A percentile compares a stretch with the other conserved stretches of the same genome.
These are phyloP conservation scores for Drosophila watanabei DNA, from an alignment of 1,140 invertebrate species.

Conservation along the genomic window DNA sequence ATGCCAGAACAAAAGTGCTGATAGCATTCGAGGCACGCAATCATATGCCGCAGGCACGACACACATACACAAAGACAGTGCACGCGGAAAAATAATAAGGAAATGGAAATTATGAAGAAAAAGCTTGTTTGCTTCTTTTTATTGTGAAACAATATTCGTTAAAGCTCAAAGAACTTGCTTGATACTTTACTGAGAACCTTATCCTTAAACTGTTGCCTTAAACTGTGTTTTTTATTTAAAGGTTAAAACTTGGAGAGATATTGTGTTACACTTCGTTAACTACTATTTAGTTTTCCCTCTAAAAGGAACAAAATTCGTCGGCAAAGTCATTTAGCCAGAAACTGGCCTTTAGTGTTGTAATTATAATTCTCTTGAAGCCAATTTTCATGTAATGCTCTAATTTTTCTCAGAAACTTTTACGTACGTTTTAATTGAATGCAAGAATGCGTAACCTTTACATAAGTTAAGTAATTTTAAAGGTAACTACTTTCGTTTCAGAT, in stretches of 20 bases:
- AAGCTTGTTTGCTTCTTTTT: too few species aligned
- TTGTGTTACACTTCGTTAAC: background rate
- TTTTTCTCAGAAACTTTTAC: background rate
- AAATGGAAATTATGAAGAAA: background rate
- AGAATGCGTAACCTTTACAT: background rate
- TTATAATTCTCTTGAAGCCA: background rate
- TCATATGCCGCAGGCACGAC: constrained; percentile 31
- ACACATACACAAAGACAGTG: constrained; percentile 4
- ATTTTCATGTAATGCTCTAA: background rate
- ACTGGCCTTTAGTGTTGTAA: background rate
- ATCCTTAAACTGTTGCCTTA: background rate
- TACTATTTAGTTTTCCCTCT: background rate
- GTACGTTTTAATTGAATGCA: background rate
- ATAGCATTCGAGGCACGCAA: constrained; percentile 61
- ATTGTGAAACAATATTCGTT: background rate
- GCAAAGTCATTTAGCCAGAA: background rate
- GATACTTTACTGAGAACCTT: background rate
- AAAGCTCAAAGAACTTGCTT: background rate
- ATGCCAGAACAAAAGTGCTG: constrained; percentile 36
- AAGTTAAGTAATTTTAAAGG: background rate
- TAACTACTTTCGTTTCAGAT: background rate
- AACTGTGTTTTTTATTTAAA: background rate
- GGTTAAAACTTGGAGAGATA: background rate
- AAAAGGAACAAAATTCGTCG: background rate
- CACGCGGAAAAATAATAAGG: constrained; percentile 22